These are phyloP conservation scores for Dicerorhinus sumatrensis DNA, from an alignment of 2,113 vertebrate genomes.

Conservation along the genomic window DNA sequence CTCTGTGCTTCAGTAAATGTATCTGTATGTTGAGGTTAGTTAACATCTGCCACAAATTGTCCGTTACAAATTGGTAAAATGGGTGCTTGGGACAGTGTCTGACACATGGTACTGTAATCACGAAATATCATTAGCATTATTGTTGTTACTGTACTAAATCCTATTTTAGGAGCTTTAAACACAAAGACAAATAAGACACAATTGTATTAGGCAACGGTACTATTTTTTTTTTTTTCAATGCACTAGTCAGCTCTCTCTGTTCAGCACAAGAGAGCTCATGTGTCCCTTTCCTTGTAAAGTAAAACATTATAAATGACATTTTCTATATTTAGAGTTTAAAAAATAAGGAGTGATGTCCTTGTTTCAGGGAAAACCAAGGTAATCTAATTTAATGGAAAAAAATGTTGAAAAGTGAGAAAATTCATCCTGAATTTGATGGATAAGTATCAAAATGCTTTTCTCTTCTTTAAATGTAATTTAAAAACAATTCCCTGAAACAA, in stretches of 20 bases:
- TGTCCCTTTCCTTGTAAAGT: neutral
- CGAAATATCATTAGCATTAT: neutral
- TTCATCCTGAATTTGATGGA: neutral
- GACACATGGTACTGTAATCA: neutral
- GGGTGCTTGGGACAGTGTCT: too few relatives aligned
- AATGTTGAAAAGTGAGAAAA: neutral
- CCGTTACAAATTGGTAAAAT: neutral
- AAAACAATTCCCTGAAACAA: neutral
- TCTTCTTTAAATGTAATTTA: neutral
- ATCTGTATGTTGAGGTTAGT: neutral
- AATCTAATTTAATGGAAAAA: neutral
- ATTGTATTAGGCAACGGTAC: neutral
- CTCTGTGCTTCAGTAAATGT: neutral
- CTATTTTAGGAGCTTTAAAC: neutral
- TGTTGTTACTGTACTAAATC: neutral
- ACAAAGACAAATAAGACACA: neutral
- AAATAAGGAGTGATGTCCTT: neutral
- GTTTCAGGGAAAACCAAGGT: neutral
- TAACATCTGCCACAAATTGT: neutral
- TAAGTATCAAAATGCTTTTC: neutral
- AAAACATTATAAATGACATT: neutral
- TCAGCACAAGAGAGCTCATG: neutral
- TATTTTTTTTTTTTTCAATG: neutral
- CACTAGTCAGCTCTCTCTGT: neutral
- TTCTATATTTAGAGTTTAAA: neutral